These are phyloP conservation scores for Burhinus oedicnemus DNA, from an alignment of 2,113 vertebrate genomes.

Conservation along the genomic window DNA sequence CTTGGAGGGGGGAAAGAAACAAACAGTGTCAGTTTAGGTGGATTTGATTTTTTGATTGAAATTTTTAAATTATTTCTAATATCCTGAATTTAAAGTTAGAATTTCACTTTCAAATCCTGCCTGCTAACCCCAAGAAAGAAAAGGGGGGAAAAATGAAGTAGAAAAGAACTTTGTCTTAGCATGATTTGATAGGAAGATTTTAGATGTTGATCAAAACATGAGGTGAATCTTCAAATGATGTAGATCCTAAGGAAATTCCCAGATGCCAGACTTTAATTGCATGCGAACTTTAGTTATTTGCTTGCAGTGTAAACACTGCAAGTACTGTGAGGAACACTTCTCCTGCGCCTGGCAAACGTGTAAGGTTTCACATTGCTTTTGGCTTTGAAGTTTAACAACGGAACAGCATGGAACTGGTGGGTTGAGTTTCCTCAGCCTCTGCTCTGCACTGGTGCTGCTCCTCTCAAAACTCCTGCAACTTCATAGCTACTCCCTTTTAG, in stretches of 20 bases:
- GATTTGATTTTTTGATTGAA: neutral
- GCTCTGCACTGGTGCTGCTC: neutral
- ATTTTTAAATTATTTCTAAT: neutral
- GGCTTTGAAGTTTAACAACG: neutral
- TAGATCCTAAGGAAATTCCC: neutral
- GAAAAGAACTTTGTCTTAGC: neutral
- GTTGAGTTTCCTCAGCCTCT: neutral
- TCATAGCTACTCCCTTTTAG: neutral
- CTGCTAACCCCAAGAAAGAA: neutral
- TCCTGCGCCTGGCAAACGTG: neutral
- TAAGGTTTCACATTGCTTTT: neutral
- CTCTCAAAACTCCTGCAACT: neutral
- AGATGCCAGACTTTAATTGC: neutral
- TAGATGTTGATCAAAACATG: neutral
- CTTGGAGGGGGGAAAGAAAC: neutral
- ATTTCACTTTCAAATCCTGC: neutral
- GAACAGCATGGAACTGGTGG: neutral
- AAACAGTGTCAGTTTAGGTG: neutral
- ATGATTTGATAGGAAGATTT: neutral
- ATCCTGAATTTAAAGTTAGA: neutral
- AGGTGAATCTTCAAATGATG: neutral
- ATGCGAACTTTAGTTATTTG: neutral
- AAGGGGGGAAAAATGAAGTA: neutral
- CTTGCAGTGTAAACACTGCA: neutral
- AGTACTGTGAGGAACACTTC: neutral